Evolutionary conservation across 2,888 invertebrate genomes (phyloP), one percentile per base, ranked within the genome.

Genomic region (Plebejus argus): DNA sequence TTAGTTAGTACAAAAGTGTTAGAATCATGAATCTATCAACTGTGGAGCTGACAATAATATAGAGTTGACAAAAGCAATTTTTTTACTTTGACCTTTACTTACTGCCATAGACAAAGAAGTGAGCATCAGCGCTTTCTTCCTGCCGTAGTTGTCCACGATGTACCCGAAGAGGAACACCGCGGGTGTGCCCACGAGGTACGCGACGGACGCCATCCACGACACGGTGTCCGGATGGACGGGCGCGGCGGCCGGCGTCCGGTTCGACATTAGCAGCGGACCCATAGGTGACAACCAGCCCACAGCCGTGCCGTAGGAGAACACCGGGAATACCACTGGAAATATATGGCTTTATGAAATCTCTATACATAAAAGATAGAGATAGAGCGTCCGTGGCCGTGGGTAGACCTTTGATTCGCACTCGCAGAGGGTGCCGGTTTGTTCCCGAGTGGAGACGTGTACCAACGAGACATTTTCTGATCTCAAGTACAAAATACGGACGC

Each of bases 231-330:
- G 85, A 18, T 90, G 90, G 53, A 95, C 89, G 0, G 94, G 91
- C 7, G 84, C 82, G 0, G 88, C 83, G 0, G 94, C 89, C 0
- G 95, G 94, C 0, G 91, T 88, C 12, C 89, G 86, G 1, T 86
- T 83, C 0, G 94, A 92, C 89, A 94, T 91, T n/a, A 95, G 90
- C 35, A 89, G 87, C 0, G 93, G 90, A 0, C 94, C 90, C 88
- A 95, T 95, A 1, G 95, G 95, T 0, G 95, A 95, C 66, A 95
- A 87, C 95, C 95, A 95, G 8, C 95, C 95, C 0, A 95, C 88
- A 1, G 93, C 94, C 4, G 91, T 91, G 6, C 95, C 95, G 78
- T 95, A 93, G 0, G 94, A 94, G 81, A 95, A 94, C 3, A 94
- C 91, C 70, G 95, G 94, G 2, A 95, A 82, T 3, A 95, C 94